phyloP scores from a whole-genome alignment of 64 coral and sea anemone genomes.

The Anthopleura sola region DNA sequence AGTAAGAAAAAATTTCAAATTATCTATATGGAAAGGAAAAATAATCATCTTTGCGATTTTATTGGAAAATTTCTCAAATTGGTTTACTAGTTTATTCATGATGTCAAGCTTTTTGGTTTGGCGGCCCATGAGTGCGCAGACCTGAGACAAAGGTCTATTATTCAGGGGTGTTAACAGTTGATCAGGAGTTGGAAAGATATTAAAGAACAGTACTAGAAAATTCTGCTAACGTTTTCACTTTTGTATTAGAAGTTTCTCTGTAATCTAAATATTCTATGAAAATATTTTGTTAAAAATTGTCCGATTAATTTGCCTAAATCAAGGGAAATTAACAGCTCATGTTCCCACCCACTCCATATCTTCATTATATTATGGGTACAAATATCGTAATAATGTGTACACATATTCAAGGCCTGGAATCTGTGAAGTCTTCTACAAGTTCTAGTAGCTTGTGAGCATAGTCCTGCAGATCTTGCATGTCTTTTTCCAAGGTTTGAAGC shows the following conservation, averaged over 20 bases:
- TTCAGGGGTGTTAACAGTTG: no score
- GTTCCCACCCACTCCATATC: not conserved
- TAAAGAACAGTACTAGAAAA: no score
- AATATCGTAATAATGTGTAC: not conserved
- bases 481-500: conserved; percentile 64
- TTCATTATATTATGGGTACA: not conserved
- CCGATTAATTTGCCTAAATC: not conserved
- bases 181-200: no score
- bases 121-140: no score
- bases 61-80: no score
- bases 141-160: no score
- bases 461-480: conserved; percentile 81
- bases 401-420: not conserved
- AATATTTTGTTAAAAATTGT: not conserved
- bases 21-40: no score
- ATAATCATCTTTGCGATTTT: no score
- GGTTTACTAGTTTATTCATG: no score
- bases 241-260: not conserved
- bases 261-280: conserved; percentile 1
- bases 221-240: not conserved
- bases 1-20: no score
- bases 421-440: conserved; percentile 58
- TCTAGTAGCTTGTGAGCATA: conserved; percentile 85
- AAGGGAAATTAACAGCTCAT: not conserved
- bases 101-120: no score